A percentile compares a stretch with the other conserved stretches of the same genome.
Conservation (phyloP, 2,888 invertebrate genomes). For the Drosophila atroscutellata region DNA sequence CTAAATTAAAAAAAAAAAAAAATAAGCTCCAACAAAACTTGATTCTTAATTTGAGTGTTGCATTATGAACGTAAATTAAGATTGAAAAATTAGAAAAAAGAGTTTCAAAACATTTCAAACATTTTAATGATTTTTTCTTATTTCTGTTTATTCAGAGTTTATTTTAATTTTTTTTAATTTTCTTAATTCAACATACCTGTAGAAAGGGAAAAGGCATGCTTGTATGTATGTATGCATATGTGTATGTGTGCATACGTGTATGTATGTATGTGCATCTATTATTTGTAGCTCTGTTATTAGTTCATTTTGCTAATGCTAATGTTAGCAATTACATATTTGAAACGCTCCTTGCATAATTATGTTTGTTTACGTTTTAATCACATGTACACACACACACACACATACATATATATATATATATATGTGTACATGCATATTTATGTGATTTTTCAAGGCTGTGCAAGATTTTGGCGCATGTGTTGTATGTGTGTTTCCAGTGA, state of each 20-base stretch:
- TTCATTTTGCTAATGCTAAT: background rate
- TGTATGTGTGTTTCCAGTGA: conserved; percentile 22
- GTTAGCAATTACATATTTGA: conserved; percentile 2
- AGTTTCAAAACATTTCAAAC: background rate
- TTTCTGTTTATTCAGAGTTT: background rate
- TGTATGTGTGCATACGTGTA: background rate
- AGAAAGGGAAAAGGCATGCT: background rate
- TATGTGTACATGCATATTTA: conserved; percentile 23
- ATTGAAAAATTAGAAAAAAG: background rate
- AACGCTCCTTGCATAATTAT: conserved; percentile 46
- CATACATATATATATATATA: conserved; percentile 5
- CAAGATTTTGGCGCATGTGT: conserved; percentile 58
- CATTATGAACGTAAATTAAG: background rate
- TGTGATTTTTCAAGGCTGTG: conserved; percentile 57
- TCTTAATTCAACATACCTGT: background rate
- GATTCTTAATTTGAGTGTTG: background rate
- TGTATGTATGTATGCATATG: background rate
- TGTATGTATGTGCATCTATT: background rate
- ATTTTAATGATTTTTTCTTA: background rate
- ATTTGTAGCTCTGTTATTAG: background rate
- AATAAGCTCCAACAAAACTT: too few relatives aligned
- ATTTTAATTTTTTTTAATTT: background rate
- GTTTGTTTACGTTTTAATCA: conserved; percentile 60
- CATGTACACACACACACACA: conserved; percentile 20
- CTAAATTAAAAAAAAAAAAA: too few relatives aligned